Base-by-base conservation (phyloP, 1,140 invertebrate species). In the Trachymyrmex cornetzi region DNA sequence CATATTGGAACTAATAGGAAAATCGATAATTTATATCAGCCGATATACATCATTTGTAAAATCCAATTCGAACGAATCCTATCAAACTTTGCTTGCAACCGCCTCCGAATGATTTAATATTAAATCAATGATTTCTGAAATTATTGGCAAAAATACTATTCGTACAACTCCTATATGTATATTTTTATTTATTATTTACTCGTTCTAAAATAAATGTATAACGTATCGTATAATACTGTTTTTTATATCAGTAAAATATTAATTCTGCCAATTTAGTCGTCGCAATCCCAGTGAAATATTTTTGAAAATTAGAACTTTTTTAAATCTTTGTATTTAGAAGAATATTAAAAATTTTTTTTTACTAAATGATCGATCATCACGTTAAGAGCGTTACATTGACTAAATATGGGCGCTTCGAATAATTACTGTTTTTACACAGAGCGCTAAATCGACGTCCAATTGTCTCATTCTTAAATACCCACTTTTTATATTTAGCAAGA, bases 401-500 rank as follows among this genome's bases (percentile, higher is more conserved):
- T 12, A 3, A 22, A 57, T 74, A 55, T 57, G 2, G n/a, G 4
- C 16, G 12, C 6, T n/a, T 30, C 19, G 19, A 30, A 14, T 14
- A 30, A 74, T 19, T 38, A 4, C 19, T 34, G 5, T 57, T 57
- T 74, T 57, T 74, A 67, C 19, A 24, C 27, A 48, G 16, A 72
- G 24, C 24, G 30, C 24, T 30, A 34, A 44, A n/a, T 69, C 24
- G 22, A 75, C n/a, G 0, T 27, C 7, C 48, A 9, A 57, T 50
- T 24, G 30, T 44, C 34, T 22, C 30, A 19, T 50, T 61, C 1
- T 72, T 22, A 19, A 27, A 30, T 87, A 93, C 93, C 53, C 88
- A 95, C 95, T 95, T 95, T 89, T 94, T 94, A 80, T 93, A 94
- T 86, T 94, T 95, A 69, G 94, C 90, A 57, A 95, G 93, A 72